Base-by-base conservation (phyloP, 2,888 invertebrate genomes). In the Andrena bucephala region DNA sequence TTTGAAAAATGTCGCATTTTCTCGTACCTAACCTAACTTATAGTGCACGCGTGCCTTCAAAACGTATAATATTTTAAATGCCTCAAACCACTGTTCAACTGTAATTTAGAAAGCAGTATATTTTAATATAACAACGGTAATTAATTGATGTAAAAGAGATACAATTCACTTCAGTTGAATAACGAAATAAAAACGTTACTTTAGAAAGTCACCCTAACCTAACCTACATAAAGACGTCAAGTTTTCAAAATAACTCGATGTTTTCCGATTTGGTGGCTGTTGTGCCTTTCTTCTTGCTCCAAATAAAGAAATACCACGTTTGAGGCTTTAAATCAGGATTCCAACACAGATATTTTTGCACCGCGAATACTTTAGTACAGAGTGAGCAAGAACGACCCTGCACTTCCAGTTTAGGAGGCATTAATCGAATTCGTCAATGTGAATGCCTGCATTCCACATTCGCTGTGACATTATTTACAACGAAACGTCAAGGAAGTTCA, bases 1-100 rank as follows among this genome's bases (percentile, higher is more conserved):
- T 4, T 1, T 20, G 20, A 3, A 29, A 77, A 50, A 24, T 50
- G 48, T 31, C 36, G 13, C 50, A 20, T 27, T 3, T n/a, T 20
- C 5, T 0, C 0, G 5, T 5, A 59, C 24, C 33, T 62, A 78
- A 79, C 70, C 77, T 80, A 59, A 71, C 57, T n/a, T 63, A 72
- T 48, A n/a, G 27, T 31, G 42, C 3, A 4, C 54, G 63, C 65
- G 27, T 60, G 60, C 24, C 36, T 69, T 7, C 16, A 7, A 16
- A 54, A 68, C 33, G 1, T 24, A 20, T 29, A 7, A 16, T 27
- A 33, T n/a, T 27, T 7, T 13, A 63, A 42, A 50, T n/a, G 31
- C 16, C n/a, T 50, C 54, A 50, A 16, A n/a, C 1, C 16, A 13
- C 5, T 5, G 7, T 24, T 10, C 1, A 6, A 36, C 8, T 29